Evolutionary conservation across 2,797 vertebrate genomes (phyloP).

Genomic region (Acipenser oxyrinchus): DNA sequence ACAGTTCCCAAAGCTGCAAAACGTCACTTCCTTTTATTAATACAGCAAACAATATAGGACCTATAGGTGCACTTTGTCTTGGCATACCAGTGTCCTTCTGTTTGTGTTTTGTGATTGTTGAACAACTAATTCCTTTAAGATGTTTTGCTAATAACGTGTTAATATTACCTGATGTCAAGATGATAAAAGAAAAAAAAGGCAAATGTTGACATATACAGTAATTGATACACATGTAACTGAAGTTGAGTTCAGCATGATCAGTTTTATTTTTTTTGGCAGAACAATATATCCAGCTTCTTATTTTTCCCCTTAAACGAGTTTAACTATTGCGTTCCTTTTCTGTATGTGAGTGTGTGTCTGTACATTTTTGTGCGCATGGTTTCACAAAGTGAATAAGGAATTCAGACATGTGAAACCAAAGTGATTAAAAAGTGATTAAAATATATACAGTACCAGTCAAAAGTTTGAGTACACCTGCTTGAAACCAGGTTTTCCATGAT

Average conservation of each 20-base stretch:
- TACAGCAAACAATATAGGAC: conserved; percentile 3
- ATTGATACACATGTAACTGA: conserved; percentile 44
- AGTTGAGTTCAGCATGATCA: conserved; percentile 55
- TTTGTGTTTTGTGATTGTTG: conserved; percentile 17
- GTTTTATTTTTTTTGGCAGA: conserved; percentile 44
- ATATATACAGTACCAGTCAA: no score
- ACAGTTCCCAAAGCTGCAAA: conserved; percentile 30
- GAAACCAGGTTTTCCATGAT: no score
- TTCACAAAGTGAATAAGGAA: no score
- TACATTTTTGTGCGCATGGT: background rate
- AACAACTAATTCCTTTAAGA: conserved; percentile 9
- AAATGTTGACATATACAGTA: conserved; percentile 33
- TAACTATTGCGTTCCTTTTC: background rate
- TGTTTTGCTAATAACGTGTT: background rate
- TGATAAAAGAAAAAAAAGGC: background rate
- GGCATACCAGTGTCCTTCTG: conserved; percentile 30
- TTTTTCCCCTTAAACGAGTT: background rate
- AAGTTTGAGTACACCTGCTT: no score
- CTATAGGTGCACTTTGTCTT: conserved; percentile 38
- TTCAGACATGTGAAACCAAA: no score
- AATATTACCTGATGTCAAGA: conserved; percentile 1
- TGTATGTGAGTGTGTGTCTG: background rate
- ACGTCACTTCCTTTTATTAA: conserved; percentile 5
- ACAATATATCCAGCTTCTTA: conserved; percentile 7
- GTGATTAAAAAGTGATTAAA: no score